Conservation (phyloP, 1,140 invertebrate genomes). For the Brachionus plicatilis region DNA sequence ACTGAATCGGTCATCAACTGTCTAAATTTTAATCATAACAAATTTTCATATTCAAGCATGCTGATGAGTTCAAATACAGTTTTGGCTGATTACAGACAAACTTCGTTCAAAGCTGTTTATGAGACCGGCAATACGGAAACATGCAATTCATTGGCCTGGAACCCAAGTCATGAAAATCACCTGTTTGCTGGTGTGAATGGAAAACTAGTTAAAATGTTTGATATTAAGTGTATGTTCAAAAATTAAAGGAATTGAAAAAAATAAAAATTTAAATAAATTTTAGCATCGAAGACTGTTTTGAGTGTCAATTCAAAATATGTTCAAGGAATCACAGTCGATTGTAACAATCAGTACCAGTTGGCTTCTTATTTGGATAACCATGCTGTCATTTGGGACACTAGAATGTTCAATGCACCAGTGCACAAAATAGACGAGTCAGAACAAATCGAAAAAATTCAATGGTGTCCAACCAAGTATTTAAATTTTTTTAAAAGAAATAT, state of each 20-base stretch:
- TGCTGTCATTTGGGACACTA: constrained; percentile 73
- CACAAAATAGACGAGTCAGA: constrained; percentile 42
- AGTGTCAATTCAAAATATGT: constrained; percentile 74
- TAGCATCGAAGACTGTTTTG: constrained; percentile 61
- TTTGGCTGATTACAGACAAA: not conserved
- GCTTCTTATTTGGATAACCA: constrained; percentile 49
- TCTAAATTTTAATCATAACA: not conserved
- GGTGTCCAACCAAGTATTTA: constrained; percentile 70
- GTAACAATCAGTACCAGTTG: constrained; percentile 67
- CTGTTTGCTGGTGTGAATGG: constrained; percentile 79
- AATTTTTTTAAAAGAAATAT: not conserved
- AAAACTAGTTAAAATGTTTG: constrained; percentile 81
- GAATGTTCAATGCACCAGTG: constrained; percentile 78
- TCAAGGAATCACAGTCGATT: constrained; percentile 71
- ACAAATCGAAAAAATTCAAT: constrained; percentile 19
- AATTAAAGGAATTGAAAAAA: too few species aligned
- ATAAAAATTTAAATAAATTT: not conserved
- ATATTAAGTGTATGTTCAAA: constrained; percentile 69
- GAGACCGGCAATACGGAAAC: constrained; percentile 68
- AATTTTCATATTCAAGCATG: not conserved
- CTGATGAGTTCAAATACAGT: not conserved
- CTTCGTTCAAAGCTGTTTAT: not conserved
- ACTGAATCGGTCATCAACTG: not conserved
- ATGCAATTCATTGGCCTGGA: constrained; percentile 77
- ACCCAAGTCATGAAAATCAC: constrained; percentile 66